Evolutionary conservation across 2,888 invertebrate genomes (phyloP), one percentile per base, ranked within the genome.

Genomic region (Hyalella azteca): DNA sequence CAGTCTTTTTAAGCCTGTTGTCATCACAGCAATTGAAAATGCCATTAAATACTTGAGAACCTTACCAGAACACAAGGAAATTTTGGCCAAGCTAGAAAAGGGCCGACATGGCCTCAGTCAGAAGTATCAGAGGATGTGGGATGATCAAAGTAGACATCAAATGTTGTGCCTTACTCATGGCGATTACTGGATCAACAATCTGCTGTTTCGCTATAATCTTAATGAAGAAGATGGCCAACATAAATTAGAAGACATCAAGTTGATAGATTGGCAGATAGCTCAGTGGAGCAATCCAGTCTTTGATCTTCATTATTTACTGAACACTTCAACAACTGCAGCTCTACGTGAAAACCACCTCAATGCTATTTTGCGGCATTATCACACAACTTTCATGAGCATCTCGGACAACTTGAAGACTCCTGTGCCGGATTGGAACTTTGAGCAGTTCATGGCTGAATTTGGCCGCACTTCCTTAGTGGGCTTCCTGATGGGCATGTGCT

Each of bases 211-310:
- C 19, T 80, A 82, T 39, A 36, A 49, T 22, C 41, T 40, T 15
- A 36, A 26, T 40, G 32, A 15, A 15, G 26, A 59, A 26, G 73
- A 78, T 76, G 79, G 78, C 11, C 75, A 73, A n/a, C 60, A 41
- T 32, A 49, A 26, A 11, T 78, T 82, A 45, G 79, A 79, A 15
- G 81, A 76, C 13, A 73, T 84, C 19, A 80, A 81, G 26, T 50
- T 84, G 13, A 84, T 84, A 36, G 84, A 84, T 54, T 84, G 82
- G 82, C 84, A 84, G 48, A 84, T 84, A 41, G 40, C 79, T 50
- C 81, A 82, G 77, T 84, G 84, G 82, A 81, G 79, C 77, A 82
- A 82, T 39, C 82, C 84, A 19, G 78, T 84, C 5, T 81, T 84
- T 76, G 82, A 84, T 50, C 73, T 84, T 13, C 84, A 84, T 41